phyloP scores from a whole-genome alignment of 2,888 invertebrate species.

The Noctua janthe region DNA sequence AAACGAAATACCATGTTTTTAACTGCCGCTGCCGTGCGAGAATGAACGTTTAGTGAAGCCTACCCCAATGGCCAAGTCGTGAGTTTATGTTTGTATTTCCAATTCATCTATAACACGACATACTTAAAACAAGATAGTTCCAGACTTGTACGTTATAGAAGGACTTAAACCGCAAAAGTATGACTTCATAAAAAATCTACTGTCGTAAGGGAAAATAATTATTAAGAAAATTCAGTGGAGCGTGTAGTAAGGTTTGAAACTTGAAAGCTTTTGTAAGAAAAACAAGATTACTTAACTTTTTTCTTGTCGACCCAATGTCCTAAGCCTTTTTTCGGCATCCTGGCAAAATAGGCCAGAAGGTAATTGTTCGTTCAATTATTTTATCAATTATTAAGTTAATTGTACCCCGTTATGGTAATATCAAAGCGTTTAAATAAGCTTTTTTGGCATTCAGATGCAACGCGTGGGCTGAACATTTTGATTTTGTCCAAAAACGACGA shows the following conservation, averaged over 20 bases:
- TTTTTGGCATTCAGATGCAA: constrained; percentile 43
- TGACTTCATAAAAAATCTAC: constrained; percentile 47
- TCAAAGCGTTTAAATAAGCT: constrained; percentile 26
- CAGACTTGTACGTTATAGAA: constrained; percentile 10
- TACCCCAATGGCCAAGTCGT: not conserved
- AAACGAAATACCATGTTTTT: not conserved
- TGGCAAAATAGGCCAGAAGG: constrained; percentile 23
- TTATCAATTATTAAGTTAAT: constrained; percentile 35
- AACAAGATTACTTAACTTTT: constrained; percentile 66
- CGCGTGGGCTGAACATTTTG: constrained; percentile 38
- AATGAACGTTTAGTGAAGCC: not conserved
- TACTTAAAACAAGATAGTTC: not conserved
- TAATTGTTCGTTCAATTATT: constrained; percentile 40
- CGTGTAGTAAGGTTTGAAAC: constrained; percentile 71
- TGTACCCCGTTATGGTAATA: constrained; percentile 27
- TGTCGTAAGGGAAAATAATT: constrained; percentile 62
- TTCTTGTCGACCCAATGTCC: constrained; percentile 13
- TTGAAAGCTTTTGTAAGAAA: constrained; percentile 67
- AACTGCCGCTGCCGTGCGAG: no score
- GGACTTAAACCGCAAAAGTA: constrained; percentile 28
- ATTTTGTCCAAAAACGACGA: constrained; percentile 13
- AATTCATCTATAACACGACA: not conserved
- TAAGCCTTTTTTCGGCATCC: constrained; percentile 33
- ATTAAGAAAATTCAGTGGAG: constrained; percentile 74
- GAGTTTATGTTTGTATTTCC: not conserved